Conservation (phyloP, 2,888 invertebrate genomes). For the Anthrax anthrax region DNA sequence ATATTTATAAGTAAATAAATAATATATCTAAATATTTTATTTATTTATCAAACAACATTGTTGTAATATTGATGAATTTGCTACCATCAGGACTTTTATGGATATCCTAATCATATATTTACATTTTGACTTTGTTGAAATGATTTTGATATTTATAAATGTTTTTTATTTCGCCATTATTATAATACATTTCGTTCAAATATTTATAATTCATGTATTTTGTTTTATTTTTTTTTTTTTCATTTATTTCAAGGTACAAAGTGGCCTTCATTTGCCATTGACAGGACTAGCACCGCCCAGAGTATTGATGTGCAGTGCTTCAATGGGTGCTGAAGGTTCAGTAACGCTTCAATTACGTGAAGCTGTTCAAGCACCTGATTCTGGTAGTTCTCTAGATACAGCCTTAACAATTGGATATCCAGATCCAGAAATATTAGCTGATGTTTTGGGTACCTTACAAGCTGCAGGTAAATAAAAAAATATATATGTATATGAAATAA, state of each 20-base stretch:
- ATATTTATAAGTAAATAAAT: too few relatives aligned
- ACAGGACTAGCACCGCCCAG: constrained; percentile 26
- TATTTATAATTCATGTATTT: too few relatives aligned
- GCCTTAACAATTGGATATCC: constrained; percentile 54
- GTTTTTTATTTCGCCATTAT: too few relatives aligned
- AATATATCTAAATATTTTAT: too few relatives aligned
- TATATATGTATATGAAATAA: not conserved
- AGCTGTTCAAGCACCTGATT: constrained; percentile 24
- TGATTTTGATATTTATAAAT: too few relatives aligned
- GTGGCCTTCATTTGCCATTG: constrained; percentile 33
- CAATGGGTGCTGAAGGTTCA: constrained; percentile 34
- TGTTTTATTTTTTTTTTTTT: not conserved
- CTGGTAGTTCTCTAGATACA: constrained; percentile 37
- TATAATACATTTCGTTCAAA: too few relatives aligned
- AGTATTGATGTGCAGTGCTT: constrained; percentile 32
- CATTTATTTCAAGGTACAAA: constrained; percentile 25
- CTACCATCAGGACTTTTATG: too few relatives aligned
- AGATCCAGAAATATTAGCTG: constrained; percentile 59
- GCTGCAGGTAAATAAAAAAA: constrained; percentile 38
- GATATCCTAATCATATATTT: too few relatives aligned
- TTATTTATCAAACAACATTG: too few relatives aligned
- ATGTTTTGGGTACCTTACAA: constrained; percentile 52
- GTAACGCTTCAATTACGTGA: constrained; percentile 34
- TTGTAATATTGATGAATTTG: too few relatives aligned
- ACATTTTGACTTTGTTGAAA: too few relatives aligned